Conservation (phyloP, 1,140 invertebrate genomes). For the Magallana angulata region DNA sequence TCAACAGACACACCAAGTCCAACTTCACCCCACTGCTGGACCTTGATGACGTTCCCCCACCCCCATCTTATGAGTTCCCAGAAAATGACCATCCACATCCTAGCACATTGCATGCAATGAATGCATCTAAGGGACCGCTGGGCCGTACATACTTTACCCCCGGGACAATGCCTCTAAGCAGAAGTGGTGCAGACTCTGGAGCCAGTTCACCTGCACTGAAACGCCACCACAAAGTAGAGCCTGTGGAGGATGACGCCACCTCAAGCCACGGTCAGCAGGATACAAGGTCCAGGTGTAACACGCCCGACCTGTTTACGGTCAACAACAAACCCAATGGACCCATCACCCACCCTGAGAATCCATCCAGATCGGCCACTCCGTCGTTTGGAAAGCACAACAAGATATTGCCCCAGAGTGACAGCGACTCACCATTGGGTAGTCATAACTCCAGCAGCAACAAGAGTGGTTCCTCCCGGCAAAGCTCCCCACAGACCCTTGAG, state of each 20-base stretch:
- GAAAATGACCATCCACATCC: background rate
- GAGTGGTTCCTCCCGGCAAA: too few relatives aligned
- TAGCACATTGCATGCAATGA: background rate
- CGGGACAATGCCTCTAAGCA: background rate
- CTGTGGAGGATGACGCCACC: background rate
- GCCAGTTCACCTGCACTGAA: background rate
- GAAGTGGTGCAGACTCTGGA: background rate
- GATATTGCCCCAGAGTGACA: background rate
- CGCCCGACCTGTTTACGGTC: background rate
- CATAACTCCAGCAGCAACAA: background rate
- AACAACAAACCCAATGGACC: background rate
- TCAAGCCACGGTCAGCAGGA: background rate
- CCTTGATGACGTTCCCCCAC: background rate
- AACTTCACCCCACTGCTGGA: background rate
- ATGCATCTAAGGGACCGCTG: background rate
- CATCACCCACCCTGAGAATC: background rate
- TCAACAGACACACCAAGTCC: conserved; percentile 4
- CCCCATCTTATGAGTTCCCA: background rate
- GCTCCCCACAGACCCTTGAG: background rate
- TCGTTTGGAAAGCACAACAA: background rate
- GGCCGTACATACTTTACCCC: background rate
- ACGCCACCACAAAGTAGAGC: background rate
- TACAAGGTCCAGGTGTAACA: background rate
- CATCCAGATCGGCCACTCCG: background rate
- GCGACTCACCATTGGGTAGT: background rate